Evolutionary conservation across 2,888 invertebrate species (phyloP), one percentile per base, ranked within the genome.

Genomic region (Meghimatium bilineatum): DNA sequence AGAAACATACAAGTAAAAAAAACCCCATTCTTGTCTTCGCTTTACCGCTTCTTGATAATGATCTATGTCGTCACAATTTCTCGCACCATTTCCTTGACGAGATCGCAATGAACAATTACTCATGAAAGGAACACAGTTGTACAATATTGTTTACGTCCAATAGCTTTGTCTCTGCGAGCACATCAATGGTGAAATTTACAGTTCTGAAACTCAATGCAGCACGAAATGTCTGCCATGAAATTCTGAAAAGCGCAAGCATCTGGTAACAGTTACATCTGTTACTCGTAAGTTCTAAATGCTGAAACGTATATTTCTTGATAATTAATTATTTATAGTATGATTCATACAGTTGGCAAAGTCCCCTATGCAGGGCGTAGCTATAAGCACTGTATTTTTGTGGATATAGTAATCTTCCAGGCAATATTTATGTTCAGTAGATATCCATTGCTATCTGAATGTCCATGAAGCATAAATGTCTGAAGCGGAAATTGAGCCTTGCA

Each of bases 31-130:
- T 38, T 77, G 56, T 77, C 3, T 60, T 60, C 56, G 17, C 38
- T 77, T 56, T 56, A 63, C 14, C 36, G 26, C 26, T 49, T n/a
- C 34, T 67, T 32, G 36, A 69, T 69, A 20, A 44, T 69, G 56
- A 69, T 80, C 17, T 71, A 69, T 20, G 23, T 32, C 79, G 23
- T 32, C 23, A 49, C 79, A 79, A 79, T 79, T 79, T 79, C n/a
- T 52, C 69, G 79, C 79, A 8, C 52, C 79, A 69, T 79, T 49
- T 26, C 44, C 79, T 49, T 32, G 10, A 26, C 14, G 49, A 52
- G 32, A 52, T n/a, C 69, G 10, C 36, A 32, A 32, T n/a, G 23
- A 56, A 20, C 23, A 79, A 79, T 79, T 49, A 36, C 52, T 52
- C 79, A 52, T 67, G 79, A 69, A 44, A 32, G 66, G 26, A 52